Conservation (phyloP, 2,113 vertebrate genomes). For the Mobula hypostoma region DNA sequence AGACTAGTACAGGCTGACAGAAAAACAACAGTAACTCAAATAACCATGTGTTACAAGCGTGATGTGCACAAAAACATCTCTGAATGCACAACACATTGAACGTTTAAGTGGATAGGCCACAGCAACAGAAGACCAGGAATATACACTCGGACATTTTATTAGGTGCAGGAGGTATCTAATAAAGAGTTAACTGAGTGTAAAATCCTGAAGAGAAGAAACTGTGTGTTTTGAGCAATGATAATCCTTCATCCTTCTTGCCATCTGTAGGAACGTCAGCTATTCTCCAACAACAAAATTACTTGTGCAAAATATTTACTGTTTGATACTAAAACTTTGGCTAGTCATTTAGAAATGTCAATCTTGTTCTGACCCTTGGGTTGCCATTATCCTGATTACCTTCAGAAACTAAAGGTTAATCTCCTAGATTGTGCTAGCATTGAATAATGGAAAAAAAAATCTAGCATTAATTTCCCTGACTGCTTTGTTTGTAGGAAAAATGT, state of each 20-base stretch:
- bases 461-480: not conserved
- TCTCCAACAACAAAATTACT: not conserved
- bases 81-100: no score
- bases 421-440: not conserved
- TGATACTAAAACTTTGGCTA: not conserved
- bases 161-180: no score
- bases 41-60: no score
- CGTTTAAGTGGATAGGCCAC: no score
- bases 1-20: no score
- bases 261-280: not conserved
- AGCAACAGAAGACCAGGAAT: no score
- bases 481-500: not conserved
- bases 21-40: no score
- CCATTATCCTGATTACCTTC: not conserved
- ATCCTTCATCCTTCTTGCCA: not conserved
- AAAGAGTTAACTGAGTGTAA: no score
- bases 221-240: not conserved
- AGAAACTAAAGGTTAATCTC: not conserved
- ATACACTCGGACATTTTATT: no score
- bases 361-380: not conserved
- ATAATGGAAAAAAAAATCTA: not conserved
- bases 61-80: no score
- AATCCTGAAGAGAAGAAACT: not conserved
- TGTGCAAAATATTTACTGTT: not conserved
- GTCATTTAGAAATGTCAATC: conserved; percentile 20